Evolutionary conservation across 1,140 invertebrate genomes (phyloP), one percentile per base, ranked within the genome.

Genomic region (Glossosoma conforme): DNA sequence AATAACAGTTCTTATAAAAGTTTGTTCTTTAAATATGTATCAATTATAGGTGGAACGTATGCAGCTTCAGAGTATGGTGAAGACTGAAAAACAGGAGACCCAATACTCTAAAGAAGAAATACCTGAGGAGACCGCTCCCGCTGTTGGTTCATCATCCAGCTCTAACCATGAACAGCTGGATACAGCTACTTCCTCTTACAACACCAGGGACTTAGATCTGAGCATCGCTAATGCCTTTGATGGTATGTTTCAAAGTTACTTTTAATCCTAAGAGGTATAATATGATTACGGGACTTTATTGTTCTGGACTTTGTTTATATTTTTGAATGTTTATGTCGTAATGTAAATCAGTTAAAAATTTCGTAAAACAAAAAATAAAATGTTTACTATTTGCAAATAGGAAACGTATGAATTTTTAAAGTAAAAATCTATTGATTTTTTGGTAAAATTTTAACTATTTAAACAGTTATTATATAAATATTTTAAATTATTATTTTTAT

Each of bases 51-150:
- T 33, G 32, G 32, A 33, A 11, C 32, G 32, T 4, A 4, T 33
- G 15, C 32, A 33, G 15, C 32, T 33, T 33, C 32, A 33, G 15
- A 33, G 32, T 33, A 33, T 33, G 32, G 4, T 33, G 15, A 33
- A 33, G 4, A n/a, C n/a, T 5, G 15, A 33, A n/a, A 4, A 5
- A 5, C 3, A 33, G n/a, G 11, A 3, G 15, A 33, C 3, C 32
- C 32, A 11, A 33, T 4, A 3, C 32, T 5, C n/a, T 33, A 4
- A n/a, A 33, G 15, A 33, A n/a, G n/a, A n/a, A n/a, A n/a, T n/a
- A n/a, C n/a, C n/a, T n/a, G 11, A 13, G n/a, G 32, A 33, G 3
- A 33, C 32, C 32, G 15, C 3, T 33, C 11, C 32, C 3, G n/a
- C 32, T 13, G 11, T 15, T n/a, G n/a, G n/a, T 3, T 33, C 32